phyloP scores from a whole-genome alignment of 2,797 vertebrate genomes.

The Meda fulgida region DNA sequence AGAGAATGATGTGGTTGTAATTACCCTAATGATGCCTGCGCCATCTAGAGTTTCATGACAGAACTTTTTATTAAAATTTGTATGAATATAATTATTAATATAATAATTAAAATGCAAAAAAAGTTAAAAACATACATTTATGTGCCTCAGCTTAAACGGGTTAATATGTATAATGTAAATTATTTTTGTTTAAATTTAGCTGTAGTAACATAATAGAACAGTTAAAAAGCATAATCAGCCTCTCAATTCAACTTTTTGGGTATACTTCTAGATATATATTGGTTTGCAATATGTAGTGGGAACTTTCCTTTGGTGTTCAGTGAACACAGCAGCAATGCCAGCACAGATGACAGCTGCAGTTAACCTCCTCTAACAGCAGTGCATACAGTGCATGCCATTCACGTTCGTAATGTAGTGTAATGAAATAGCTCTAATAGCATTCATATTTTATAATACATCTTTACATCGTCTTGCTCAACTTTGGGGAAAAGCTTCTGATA shows the following conservation, averaged over 20 bases:
- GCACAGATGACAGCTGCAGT: conserved; percentile 48
- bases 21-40: too few relatives aligned
- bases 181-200: too few relatives aligned
- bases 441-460: conserved; percentile 4
- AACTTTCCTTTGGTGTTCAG: background rate
- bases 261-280: background rate
- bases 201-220: conserved; percentile 4
- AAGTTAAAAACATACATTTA: too few relatives aligned
- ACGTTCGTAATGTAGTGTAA: conserved; percentile 26
- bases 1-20: background rate
- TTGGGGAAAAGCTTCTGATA: background rate
- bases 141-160: background rate
- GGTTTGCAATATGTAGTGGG: background rate
- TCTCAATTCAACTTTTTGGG: background rate
- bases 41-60: background rate
- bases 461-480: background rate
- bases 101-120: background rate
- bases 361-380: conserved; percentile 29
- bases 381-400: conserved; percentile 41
- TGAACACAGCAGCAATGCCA: background rate
- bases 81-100: background rate
- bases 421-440: conserved; percentile 12
- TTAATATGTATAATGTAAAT: background rate
- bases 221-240: background rate
- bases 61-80: background rate